Conservation (phyloP, 1,140 invertebrate genomes). For the Papilio xuthus region DNA sequence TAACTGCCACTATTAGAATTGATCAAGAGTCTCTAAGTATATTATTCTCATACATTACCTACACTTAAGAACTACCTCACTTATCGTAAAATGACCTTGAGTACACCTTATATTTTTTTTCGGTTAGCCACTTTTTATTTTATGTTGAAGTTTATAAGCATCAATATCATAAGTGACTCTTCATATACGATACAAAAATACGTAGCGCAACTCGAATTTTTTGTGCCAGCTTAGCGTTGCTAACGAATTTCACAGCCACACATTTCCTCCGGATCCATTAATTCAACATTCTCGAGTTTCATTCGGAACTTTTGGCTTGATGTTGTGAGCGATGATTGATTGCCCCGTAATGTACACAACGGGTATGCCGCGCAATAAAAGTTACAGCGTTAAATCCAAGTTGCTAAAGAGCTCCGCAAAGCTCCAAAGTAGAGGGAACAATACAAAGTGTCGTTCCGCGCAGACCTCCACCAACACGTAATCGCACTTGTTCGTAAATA, state of each 20-base stretch:
- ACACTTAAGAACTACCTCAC: too few species aligned
- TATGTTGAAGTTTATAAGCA: neutral
- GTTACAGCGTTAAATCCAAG: slow-evolving; percentile 34
- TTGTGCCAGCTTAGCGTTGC: neutral
- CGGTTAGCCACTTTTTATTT: too few species aligned
- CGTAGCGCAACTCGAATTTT: neutral
- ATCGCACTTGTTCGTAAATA: slow-evolving; percentile 27
- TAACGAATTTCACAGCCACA: slow-evolving; percentile 21
- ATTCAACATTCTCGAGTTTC: slow-evolving; percentile 26
- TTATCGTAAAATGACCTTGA: too few species aligned
- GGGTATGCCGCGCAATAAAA: slow-evolving; percentile 34
- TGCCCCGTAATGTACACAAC: slow-evolving; percentile 39
- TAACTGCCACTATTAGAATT: too few species aligned
- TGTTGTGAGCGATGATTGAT: slow-evolving; percentile 43
- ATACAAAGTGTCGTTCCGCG: slow-evolving; percentile 31
- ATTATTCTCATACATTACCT: too few species aligned
- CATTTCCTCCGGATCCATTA: slow-evolving; percentile 28
- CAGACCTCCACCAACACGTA: neutral
- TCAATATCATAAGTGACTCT: neutral
- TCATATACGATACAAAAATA: neutral
- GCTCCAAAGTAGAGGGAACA: slow-evolving; percentile 16
- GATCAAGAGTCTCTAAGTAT: too few species aligned
- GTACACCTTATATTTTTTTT: too few species aligned
- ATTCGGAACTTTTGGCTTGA: slow-evolving; percentile 28
- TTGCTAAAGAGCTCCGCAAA: slow-evolving; percentile 32